A percentile compares a stretch with the other conserved stretches of the same genome.
phyloP scores from a whole-genome alignment of 2,797 vertebrate genomes.

The Sebastes diploproa region DNA sequence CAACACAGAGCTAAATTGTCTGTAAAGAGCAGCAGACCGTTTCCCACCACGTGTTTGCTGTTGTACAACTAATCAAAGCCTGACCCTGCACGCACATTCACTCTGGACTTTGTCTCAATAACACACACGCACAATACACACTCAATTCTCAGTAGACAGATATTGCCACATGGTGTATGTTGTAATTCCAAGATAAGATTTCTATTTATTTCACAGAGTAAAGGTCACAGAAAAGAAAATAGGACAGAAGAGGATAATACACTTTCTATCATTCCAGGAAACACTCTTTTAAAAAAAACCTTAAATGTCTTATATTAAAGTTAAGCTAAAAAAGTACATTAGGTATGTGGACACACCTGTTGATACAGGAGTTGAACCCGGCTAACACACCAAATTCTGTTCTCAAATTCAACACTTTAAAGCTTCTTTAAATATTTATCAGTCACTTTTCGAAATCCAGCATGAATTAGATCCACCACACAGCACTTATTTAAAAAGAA shows the following conservation, averaged over 20 bases:
- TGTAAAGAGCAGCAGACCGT: not conserved
- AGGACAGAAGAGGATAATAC: not conserved
- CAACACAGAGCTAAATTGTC: not conserved
- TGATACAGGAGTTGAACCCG: not conserved
- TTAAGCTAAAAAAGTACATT: not conserved
- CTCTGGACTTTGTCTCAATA: conserved; percentile 40
- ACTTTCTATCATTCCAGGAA: not conserved
- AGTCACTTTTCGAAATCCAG: not conserved
- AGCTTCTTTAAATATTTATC: not conserved
- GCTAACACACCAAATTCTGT: not conserved
- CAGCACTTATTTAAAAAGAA: too few species aligned
- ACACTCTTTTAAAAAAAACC: not conserved
- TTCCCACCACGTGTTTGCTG: not conserved
- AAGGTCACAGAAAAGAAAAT: not conserved
- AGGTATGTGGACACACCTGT: not conserved
- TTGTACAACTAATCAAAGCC: conserved; percentile 13
- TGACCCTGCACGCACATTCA: not conserved
- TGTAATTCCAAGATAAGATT: conserved; percentile 38
- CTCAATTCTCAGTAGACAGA: not conserved
- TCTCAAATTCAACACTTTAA: not conserved
- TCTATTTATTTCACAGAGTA: conserved; percentile 10
- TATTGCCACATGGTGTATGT: conserved; percentile 19
- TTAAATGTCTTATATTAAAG: not conserved
- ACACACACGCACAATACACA: not conserved
- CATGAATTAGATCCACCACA: not conserved